These are phyloP conservation scores for Paradoxurus hermaphroditus DNA, from an alignment of 2,113 vertebrate genomes.

Conservation along the genomic window DNA sequence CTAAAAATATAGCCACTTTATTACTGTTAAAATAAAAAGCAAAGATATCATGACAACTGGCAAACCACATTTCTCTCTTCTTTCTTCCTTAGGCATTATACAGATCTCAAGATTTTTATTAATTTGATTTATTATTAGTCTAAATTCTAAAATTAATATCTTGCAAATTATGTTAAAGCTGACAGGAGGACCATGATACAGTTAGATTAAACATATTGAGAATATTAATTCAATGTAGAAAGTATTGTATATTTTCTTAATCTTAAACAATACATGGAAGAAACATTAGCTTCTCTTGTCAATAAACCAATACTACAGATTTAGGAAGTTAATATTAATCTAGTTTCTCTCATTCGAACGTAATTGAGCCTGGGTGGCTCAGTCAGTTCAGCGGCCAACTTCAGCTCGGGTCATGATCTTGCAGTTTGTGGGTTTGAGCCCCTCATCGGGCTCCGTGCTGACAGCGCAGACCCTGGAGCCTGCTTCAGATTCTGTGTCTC, in stretches of 20 bases:
- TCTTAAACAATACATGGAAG: neutral
- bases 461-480: too few species aligned
- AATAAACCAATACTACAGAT: neutral
- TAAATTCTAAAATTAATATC: neutral
- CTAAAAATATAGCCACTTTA: neutral
- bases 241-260: neutral
- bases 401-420: too few species aligned
- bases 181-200: neutral
- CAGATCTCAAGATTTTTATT: neutral
- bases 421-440: too few species aligned
- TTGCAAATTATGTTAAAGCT: neutral
- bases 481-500: too few species aligned
- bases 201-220: neutral
- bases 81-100: neutral
- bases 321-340: neutral
- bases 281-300: neutral
- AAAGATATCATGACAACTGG: neutral
- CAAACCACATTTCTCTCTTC: neutral
- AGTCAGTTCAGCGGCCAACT: too few species aligned
- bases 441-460: too few species aligned
- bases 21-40: neutral
- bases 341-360: neutral
- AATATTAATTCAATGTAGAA: neutral
- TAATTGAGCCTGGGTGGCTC: neutral
- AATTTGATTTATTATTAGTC: neutral